These are phyloP conservation scores for Melanotaenia trifasciata DNA, from an alignment of 2,797 vertebrate genomes.

Conservation along the genomic window DNA sequence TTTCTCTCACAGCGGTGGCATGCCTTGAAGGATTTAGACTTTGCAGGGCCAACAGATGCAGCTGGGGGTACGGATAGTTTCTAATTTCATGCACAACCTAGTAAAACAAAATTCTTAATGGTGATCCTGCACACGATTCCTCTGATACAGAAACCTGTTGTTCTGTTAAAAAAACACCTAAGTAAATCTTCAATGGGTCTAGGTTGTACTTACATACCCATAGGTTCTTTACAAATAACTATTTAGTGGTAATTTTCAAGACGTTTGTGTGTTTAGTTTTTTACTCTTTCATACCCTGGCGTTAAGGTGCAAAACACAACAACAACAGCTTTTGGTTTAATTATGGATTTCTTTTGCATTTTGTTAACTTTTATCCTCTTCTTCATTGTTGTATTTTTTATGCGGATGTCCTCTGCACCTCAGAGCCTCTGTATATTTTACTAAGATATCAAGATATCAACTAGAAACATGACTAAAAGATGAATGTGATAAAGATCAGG, in stretches of 20 bases:
- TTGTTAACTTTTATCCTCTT: background rate
- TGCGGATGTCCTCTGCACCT: background rate
- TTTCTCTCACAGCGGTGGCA: slow-evolving; percentile 93
- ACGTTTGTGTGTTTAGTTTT: too few relatives aligned
- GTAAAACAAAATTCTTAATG: slow-evolving; percentile 12
- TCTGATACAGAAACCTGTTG: background rate
- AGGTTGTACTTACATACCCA: background rate
- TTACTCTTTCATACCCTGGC: too few relatives aligned
- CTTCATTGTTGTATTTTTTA: background rate
- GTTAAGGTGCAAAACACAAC: too few relatives aligned
- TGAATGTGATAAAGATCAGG: background rate
- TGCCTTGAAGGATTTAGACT: slow-evolving; percentile 94
- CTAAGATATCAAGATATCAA: background rate
- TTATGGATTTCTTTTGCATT: background rate
- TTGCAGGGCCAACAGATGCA: slow-evolving; percentile 96
- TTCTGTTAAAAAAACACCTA: background rate
- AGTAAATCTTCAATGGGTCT: background rate
- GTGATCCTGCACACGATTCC: background rate
- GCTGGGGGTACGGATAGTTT: slow-evolving; percentile 97
- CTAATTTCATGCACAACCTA: slow-evolving; percentile 98
- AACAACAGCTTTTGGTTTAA: background rate
- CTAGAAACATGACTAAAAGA: background rate
- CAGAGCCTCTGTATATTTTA: background rate
- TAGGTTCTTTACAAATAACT: too few relatives aligned
- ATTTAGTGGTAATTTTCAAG: too few relatives aligned